Evolutionary conservation across 2,888 invertebrate genomes (phyloP).

Genomic region (Oxyscelio sp.): DNA sequence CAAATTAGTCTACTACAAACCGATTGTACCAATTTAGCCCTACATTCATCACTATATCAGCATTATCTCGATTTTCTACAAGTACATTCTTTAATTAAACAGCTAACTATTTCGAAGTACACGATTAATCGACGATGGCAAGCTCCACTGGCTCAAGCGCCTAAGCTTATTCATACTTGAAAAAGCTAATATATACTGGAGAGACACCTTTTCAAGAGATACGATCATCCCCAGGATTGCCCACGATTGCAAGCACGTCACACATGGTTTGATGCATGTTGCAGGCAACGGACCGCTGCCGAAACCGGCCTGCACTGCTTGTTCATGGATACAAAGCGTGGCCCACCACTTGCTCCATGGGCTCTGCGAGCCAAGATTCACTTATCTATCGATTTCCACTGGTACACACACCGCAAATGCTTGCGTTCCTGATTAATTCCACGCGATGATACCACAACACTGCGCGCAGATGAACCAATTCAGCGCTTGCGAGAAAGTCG

Average conservation of each 20-base stretch:
- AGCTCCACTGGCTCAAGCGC: no score
- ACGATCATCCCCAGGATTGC: conserved; percentile 59
- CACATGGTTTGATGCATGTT: conserved; percentile 59
- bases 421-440: conserved; percentile 2
- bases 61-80: no score
- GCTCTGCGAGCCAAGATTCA: conserved; percentile 85
- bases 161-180: no score
- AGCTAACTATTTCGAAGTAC: no score
- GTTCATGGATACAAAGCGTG: conserved; percentile 76
- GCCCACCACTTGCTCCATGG: conserved; percentile 86
- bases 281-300: conserved; percentile 51
- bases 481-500: conserved; percentile 17
- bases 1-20: no score
- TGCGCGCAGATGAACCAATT: no score
- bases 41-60: no score
- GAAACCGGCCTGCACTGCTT: conserved; percentile 63
- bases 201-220: conserved; percentile 77
- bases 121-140: no score
- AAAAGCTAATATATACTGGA: background rate
- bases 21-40: no score
- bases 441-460: conserved; percentile 15
- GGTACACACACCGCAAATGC: conserved; percentile 35
- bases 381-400: conserved; percentile 84
- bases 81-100: no score
- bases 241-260: conserved; percentile 59